Base-by-base conservation (phyloP, 1,140 invertebrate species). In the Nephotettix cincticeps region DNA sequence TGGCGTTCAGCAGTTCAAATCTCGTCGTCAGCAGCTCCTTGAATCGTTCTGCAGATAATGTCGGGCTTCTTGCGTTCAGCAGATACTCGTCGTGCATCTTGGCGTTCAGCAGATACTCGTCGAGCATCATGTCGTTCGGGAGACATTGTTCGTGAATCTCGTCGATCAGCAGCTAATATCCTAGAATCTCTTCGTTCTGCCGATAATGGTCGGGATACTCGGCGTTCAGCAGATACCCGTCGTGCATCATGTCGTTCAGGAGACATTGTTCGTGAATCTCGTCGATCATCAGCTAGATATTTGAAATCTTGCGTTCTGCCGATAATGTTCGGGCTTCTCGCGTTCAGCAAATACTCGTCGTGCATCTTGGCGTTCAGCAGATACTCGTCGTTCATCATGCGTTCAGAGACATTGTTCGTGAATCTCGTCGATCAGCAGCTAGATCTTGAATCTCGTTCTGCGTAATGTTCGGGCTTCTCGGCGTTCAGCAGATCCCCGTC, bases 21-120 rank as follows among this genome's bases (percentile, higher is more conserved):
- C 28, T 21, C 4, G 17, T 25, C 19, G 67, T 3, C n/a, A n/a
- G n/a, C n/a, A n/a, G 28, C 23, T 28, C 21, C 67, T 6, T 19
- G n/a, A 58, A n/a, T n/a, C 45, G 19, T 61, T 54, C 45, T 21
- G 21, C 13, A 9, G 23, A 17, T 6, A 21, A 11, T 11, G 3
- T 68, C 43, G 36, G 17, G 45, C 67, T 56, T 69, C 67, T 21
- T 45, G 36, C 64, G 32, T 67, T 29, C 28, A 29, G 29, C n/a
- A n/a, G n/a, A n/a, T n/a, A n/a, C n/a, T n/a, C n/a, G n/a, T n/a
- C n/a, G n/a, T n/a, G n/a, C n/a, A n/a, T n/a, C n/a, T n/a, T n/a
- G n/a, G n/a, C n/a, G n/a, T n/a, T n/a, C n/a, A n/a, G n/a, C n/a
- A n/a, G n/a, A n/a, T n/a, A n/a, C n/a, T n/a, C n/a, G n/a, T n/a